phyloP scores from a whole-genome alignment of 53 echinoderm and acorn worm species.

The Astropecten irregularis region DNA sequence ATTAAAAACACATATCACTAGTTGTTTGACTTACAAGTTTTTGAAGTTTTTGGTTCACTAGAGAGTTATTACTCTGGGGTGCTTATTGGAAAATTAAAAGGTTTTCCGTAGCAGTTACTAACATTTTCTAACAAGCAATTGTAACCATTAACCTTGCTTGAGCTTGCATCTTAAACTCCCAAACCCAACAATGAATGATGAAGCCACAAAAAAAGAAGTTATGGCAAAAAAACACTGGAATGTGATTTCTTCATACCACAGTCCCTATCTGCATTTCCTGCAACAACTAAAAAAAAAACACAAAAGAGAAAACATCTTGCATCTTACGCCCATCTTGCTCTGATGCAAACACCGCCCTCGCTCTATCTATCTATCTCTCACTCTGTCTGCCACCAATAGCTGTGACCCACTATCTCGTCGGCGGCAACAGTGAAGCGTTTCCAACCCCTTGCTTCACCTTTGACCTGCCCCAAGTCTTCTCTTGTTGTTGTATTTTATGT shows the following conservation, averaged over 20 bases:
- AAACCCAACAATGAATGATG: neutral
- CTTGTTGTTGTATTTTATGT: slow-evolving; percentile 23
- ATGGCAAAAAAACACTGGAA: neutral
- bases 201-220: too few species aligned
- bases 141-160: slow-evolving; percentile 23
- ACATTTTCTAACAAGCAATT: too few species aligned
- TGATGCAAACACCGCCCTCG: neutral
- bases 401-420: slow-evolving; percentile 48
- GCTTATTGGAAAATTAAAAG: too few species aligned
- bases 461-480: neutral
- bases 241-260: neutral
- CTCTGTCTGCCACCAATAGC: neutral
- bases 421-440: neutral
- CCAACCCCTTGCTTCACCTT: slow-evolving; percentile 15
- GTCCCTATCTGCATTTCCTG: slow-evolving; percentile 43
- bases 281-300: neutral
- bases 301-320: neutral
- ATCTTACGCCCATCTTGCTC: neutral
- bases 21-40: too few species aligned
- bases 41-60: too few species aligned
- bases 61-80: too few species aligned
- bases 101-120: too few species aligned
- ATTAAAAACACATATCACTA: too few species aligned
- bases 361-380: too few species aligned
- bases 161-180: slow-evolving; percentile 39